These are phyloP conservation scores for Neotoma lepida DNA, from an alignment of 2,113 vertebrate genomes.

Conservation along the genomic window DNA sequence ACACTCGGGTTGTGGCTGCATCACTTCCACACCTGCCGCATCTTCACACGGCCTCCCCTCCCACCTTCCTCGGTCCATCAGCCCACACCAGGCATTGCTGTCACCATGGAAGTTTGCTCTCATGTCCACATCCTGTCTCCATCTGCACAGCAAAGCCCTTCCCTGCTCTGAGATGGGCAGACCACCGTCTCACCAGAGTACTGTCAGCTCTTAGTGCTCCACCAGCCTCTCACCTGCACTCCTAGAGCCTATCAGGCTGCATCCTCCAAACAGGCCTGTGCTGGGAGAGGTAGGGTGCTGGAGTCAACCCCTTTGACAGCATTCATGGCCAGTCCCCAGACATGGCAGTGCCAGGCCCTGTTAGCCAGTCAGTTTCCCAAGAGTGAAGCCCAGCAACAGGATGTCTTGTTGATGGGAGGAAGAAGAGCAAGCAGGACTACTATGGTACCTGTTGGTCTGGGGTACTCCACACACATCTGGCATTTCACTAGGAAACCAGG, in stretches of 20 bases:
- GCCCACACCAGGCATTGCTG: too few relatives aligned
- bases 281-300: background rate
- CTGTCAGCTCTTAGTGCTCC: fast-evolving
- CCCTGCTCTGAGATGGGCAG: background rate
- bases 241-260: background rate
- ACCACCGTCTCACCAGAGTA: fast-evolving
- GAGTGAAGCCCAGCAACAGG: background rate
- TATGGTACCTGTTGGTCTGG: fast-evolving
- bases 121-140: fast-evolving
- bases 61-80: too few relatives aligned
- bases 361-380: background rate
- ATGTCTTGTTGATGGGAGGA: background rate
- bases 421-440: too few relatives aligned
- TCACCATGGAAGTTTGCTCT: fast-evolving
- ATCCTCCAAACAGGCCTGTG: too few relatives aligned
- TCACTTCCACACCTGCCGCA: background rate
- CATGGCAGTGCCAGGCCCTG: background rate
- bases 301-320: background rate
- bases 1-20: too few relatives aligned
- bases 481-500: background rate
- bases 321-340: background rate
- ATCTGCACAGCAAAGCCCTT: background rate
- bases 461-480: background rate
- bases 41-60: background rate
- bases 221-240: fast-evolving